Conservation (phyloP, 2,797 vertebrate species). For the Mus minutoides region DNA sequence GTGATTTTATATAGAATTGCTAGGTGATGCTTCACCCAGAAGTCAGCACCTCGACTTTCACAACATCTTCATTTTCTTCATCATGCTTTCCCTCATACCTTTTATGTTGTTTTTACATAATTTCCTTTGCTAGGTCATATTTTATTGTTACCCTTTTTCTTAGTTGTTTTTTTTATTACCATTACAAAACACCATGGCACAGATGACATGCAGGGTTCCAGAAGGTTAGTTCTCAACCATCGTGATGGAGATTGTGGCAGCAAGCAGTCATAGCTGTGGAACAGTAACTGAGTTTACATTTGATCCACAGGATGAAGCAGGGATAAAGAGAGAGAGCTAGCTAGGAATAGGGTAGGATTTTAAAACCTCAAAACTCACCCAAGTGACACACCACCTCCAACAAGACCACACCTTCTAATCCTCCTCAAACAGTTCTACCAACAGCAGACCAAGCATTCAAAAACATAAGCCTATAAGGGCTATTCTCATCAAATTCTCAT, state of each 20-base stretch:
- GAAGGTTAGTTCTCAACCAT: background rate
- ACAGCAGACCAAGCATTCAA: background rate
- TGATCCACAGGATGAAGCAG: background rate
- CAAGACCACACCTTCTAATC: background rate
- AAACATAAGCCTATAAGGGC: background rate
- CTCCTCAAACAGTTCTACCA: background rate
- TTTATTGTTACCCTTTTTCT: background rate
- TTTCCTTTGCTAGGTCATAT: slow-evolving; percentile 4
- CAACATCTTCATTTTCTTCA: background rate
- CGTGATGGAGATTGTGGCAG: background rate
- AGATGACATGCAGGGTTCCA: background rate
- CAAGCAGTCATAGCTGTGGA: background rate
- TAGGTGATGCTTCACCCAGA: background rate
- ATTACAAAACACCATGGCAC: background rate
- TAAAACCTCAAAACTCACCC: background rate
- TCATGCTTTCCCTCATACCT: background rate
- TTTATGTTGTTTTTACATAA: background rate
- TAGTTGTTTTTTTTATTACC: background rate
- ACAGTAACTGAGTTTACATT: background rate
- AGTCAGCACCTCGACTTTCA: background rate
- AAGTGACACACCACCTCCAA: background rate
- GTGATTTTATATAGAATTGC: background rate
- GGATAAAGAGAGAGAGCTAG: background rate
- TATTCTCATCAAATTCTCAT: background rate
- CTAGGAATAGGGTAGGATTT: background rate